Conservation (phyloP, 2,113 vertebrate genomes). For the Rhineura floridana region DNA sequence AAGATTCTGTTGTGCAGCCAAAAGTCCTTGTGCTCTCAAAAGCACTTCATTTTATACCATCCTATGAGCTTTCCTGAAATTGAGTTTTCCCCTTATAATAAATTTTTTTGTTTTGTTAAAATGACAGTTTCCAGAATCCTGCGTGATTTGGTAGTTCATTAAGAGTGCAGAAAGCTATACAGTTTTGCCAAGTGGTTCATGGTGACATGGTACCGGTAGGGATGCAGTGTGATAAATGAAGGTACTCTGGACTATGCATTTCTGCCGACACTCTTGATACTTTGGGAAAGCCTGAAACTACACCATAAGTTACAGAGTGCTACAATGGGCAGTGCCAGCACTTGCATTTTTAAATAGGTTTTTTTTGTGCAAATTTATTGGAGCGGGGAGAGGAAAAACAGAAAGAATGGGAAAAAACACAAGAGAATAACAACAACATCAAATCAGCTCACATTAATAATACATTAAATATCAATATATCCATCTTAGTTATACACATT, state of each 20-base stretch:
- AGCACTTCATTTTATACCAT: no score
- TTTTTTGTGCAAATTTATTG: no score
- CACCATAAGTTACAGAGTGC: not conserved
- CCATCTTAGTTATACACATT: no score
- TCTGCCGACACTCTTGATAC: not conserved
- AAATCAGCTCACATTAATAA: no score
- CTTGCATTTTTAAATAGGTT: no score
- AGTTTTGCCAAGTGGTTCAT: not conserved
- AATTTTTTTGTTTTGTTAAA: not conserved
- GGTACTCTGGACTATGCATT: not conserved
- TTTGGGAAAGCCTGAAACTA: not conserved
- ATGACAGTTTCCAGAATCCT: not conserved
- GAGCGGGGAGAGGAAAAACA: no score
- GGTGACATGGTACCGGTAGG: not conserved
- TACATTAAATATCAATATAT: no score
- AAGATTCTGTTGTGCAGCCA: no score
- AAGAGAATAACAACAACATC: no score
- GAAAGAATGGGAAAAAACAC: no score
- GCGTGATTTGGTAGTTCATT: not conserved
- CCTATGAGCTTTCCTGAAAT: not conserved
- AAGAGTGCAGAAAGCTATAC: not conserved
- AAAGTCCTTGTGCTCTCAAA: no score
- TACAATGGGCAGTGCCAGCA: not conserved
- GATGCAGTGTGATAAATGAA: not conserved
- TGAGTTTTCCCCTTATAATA: not conserved